These are phyloP conservation scores for Sycobia sp. DNA, from an alignment of 1,140 invertebrate species.

Conservation along the genomic window DNA sequence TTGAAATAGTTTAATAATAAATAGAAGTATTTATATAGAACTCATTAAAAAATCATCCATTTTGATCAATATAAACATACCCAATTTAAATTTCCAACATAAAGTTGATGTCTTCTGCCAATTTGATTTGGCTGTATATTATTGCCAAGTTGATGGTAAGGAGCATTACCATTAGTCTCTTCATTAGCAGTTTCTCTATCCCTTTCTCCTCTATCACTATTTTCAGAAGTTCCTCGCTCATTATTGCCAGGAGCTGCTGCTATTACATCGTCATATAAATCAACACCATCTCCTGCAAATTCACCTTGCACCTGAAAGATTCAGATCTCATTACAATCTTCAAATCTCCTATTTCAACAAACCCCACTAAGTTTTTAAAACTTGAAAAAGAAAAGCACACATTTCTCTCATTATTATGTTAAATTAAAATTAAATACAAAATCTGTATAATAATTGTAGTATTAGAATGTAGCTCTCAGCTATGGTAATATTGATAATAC, in stretches of 20 bases:
- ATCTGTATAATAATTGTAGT: not conserved
- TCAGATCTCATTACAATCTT: no score
- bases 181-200: constrained; percentile 61
- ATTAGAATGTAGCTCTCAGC: no score
- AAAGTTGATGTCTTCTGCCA: constrained; percentile 84
- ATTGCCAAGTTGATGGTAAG: constrained; percentile 69
- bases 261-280: constrained; percentile 97
- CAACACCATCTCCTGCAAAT: constrained; percentile 83
- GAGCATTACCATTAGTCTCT: constrained; percentile 73
- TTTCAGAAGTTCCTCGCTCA: constrained; percentile 48
- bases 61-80: constrained; percentile 58
- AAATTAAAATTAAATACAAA: not conserved
- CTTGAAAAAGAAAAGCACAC: no score
- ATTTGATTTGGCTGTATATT: constrained; percentile 74
- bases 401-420: not conserved
- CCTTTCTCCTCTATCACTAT: constrained; percentile 49
- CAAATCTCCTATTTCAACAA: no score
- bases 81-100: constrained; percentile 94
- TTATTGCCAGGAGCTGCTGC: constrained; percentile 71
- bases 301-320: constrained; percentile 70
- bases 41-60: not conserved
- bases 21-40: constrained; percentile 6
- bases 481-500: no score
- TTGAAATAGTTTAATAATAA: constrained; percentile 38
- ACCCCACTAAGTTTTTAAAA: no score